A percentile compares a stretch with the other conserved stretches of the same genome.
These are phyloP conservation scores for Phenganax marumi DNA, from an alignment of 92 coral and sea anemone species.

Conservation along the genomic window DNA sequence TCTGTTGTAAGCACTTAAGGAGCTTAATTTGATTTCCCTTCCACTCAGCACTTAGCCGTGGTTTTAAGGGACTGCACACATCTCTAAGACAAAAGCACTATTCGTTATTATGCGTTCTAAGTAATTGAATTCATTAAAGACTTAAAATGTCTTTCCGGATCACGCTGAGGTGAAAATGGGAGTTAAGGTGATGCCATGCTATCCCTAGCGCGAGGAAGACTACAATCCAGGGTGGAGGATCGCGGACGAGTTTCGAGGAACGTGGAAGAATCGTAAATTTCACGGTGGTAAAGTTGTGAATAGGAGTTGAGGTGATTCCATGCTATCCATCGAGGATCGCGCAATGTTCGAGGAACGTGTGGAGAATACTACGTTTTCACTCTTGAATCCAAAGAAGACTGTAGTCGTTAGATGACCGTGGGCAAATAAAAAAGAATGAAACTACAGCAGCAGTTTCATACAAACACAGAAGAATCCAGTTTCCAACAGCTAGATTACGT, in stretches of 20 bases:
- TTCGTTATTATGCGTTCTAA: slow-evolving; percentile 17
- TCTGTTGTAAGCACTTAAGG: slow-evolving; percentile 3
- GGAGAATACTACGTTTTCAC: too few relatives aligned
- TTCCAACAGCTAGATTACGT: too few relatives aligned
- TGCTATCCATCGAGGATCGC: neutral
- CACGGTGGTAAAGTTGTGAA: neutral
- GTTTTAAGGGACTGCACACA: slow-evolving; percentile 18
- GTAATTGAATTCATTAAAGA: slow-evolving; percentile 35
- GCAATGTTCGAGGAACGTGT: neutral
- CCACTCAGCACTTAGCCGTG: slow-evolving; percentile 35
- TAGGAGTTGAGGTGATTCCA: neutral
- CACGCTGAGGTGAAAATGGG: slow-evolving; percentile 14
- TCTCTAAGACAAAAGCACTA: slow-evolving; percentile 28
- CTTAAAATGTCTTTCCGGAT: slow-evolving; percentile 34
- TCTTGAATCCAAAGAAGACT: too few relatives aligned
- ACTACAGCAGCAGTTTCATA: too few relatives aligned
- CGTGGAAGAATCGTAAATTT: neutral
- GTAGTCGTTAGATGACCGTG: too few relatives aligned
- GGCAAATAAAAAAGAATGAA: too few relatives aligned
- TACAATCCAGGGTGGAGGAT: too few relatives aligned
- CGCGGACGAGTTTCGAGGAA: neutral
- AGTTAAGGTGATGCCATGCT: slow-evolving; percentile 9
- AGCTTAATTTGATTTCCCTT: slow-evolving; percentile 36
- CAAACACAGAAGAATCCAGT: too few relatives aligned
- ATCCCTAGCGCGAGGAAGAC: slow-evolving; percentile 8